phyloP scores from a whole-genome alignment of 2,888 invertebrate species.

The Pelosia muscerda region DNA sequence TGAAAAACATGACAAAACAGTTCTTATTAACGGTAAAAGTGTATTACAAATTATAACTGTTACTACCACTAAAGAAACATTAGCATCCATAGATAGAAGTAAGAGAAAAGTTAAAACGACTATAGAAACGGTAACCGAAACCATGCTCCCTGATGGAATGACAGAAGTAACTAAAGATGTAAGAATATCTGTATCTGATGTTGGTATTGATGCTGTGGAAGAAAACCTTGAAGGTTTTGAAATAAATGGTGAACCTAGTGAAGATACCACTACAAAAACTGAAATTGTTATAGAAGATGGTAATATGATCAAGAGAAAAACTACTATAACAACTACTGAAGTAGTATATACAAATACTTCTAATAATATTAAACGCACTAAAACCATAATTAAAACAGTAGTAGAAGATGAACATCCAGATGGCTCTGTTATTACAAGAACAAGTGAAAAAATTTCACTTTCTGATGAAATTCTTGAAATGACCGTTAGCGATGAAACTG shows the following conservation, averaged over 20 bases:
- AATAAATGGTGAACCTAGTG: constrained; percentile 60
- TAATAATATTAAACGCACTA: constrained; percentile 63
- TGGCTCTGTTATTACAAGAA: constrained; percentile 74
- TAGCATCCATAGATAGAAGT: constrained; percentile 65
- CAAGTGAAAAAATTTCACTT: constrained; percentile 74
- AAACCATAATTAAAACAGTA: constrained; percentile 68
- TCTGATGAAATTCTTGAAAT: constrained; percentile 62
- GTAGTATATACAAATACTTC: constrained; percentile 63
- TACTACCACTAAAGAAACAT: constrained; percentile 74
- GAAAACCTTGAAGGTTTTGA: constrained; percentile 61
- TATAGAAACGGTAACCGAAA: constrained; percentile 75
- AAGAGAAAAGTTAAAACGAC: constrained; percentile 78
- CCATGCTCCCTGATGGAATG: constrained; percentile 70
- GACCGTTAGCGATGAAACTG: not conserved
- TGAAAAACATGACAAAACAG: constrained; percentile 67
- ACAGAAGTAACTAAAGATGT: constrained; percentile 79
- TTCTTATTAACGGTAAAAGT: constrained; percentile 69
- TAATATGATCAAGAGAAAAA: constrained; percentile 67
- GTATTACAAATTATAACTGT: constrained; percentile 73
- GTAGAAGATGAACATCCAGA: constrained; percentile 79
- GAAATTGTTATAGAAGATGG: constrained; percentile 68
- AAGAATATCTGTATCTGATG: constrained; percentile 75
- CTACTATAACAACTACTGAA: constrained; percentile 63
- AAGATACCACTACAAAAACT: constrained; percentile 59
- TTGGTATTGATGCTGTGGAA: constrained; percentile 53